Percentiles rank a stretch among this genome's conserved stretches.
Conservation (phyloP, 35 echinoderm and acorn worm species). For the Hemicentrotus pulcherrimus region DNA sequence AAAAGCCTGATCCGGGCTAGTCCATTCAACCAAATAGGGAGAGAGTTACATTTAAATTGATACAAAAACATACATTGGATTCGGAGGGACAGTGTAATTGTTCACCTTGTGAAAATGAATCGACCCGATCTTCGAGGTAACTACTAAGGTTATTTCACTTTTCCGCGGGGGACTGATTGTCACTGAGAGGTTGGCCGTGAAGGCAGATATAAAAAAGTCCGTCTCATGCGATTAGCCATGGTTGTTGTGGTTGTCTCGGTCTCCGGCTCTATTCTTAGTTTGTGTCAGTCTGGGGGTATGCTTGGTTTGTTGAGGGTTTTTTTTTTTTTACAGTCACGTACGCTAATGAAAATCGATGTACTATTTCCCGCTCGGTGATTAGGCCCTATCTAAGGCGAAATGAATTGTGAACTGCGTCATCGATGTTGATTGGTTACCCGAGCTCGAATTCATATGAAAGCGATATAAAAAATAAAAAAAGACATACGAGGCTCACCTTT, state of each 20-base stretch:
- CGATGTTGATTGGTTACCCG: too few relatives aligned
- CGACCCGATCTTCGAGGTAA: background rate
- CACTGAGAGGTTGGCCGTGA: background rate
- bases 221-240: background rate
- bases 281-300: background rate
- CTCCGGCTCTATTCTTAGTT: background rate
- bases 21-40: background rate
- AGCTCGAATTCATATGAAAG: too few relatives aligned
- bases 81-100: background rate
- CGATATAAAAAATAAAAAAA: too few relatives aligned
- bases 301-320: background rate
- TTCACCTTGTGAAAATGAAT: background rate
- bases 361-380: background rate
- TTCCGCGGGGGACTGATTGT: background rate
- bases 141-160: background rate
- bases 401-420: background rate
- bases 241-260: background rate
- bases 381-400: background rate
- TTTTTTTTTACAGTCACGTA: background rate
- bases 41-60: background rate
- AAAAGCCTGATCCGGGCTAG: background rate
- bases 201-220: background rate
- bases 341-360: background rate
- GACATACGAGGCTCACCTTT: too few relatives aligned
- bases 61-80: background rate